These are phyloP conservation scores for Ichneumoninae sp. DNA, from an alignment of 2,888 invertebrate species.

Conservation along the genomic window DNA sequence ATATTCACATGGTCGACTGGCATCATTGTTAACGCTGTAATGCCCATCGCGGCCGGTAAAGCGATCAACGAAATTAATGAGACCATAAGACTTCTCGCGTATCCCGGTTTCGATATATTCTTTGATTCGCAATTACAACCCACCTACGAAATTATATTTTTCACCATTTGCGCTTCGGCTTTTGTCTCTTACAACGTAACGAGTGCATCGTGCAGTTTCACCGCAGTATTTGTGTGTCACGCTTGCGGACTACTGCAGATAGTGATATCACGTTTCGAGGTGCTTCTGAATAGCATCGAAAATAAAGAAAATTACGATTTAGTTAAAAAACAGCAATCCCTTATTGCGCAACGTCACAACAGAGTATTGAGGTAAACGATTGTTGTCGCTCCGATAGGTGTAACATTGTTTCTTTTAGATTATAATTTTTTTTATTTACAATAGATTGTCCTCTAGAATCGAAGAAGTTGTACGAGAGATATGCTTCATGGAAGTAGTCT, in stretches of 20 bases:
- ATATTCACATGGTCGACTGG: no score
- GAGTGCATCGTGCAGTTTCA: slow-evolving; percentile 65
- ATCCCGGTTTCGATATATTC: slow-evolving; percentile 73
- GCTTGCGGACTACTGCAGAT: slow-evolving; percentile 73
- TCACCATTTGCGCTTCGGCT: slow-evolving; percentile 54
- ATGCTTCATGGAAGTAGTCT: slow-evolving; percentile 75
- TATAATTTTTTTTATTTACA: neutral
- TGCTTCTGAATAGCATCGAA: slow-evolving; percentile 52
- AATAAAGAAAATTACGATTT: neutral
- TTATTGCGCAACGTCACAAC: slow-evolving; percentile 36
- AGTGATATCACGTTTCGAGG: slow-evolving; percentile 65
- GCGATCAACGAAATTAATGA: slow-evolving; percentile 62
- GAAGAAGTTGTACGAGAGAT: slow-evolving; percentile 70
- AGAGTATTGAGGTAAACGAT: slow-evolving; percentile 12
- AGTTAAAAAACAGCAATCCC: neutral
- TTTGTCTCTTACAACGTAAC: slow-evolving; percentile 51
- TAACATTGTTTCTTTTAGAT: no score
- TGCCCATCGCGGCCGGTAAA: no score
- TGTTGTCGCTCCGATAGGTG: neutral
- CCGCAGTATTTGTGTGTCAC: slow-evolving; percentile 70
- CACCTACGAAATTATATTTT: slow-evolving; percentile 69
- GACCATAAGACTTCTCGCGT: slow-evolving; percentile 71
- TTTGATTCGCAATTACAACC: slow-evolving; percentile 68
- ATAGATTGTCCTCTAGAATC: no score
- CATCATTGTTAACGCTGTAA: no score